Percentiles rank a stretch among this genome's conserved stretches.
These are phyloP conservation scores for Drosophila tanythrix DNA, from an alignment of 2,888 invertebrate species.

Conservation along the genomic window DNA sequence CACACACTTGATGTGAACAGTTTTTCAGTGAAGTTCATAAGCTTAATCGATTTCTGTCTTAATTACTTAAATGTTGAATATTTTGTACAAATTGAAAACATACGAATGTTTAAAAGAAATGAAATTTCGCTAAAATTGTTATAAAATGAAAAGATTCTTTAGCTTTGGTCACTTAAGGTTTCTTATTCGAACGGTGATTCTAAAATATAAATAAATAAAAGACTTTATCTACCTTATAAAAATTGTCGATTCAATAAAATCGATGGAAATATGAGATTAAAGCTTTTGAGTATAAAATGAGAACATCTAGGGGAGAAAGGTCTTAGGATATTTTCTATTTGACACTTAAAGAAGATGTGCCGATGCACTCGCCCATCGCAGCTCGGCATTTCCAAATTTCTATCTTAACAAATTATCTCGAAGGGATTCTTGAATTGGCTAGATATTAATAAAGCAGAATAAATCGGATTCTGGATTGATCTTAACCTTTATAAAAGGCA, in stretches of 20 bases:
- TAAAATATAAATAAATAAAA: not conserved
- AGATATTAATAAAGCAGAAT: not conserved
- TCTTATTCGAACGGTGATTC: not conserved
- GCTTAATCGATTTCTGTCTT: not conserved
- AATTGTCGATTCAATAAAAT: not conserved
- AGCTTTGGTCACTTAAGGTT: not conserved
- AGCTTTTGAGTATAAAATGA: no score
- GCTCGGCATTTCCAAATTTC: not conserved
- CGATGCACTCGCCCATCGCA: not conserved
- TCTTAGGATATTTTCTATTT: not conserved
- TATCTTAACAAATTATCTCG: not conserved
- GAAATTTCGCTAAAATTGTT: not conserved
- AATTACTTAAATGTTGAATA: not conserved
- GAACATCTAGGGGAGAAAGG: not conserved
- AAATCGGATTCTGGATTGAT: not conserved
- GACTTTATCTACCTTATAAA: not conserved
- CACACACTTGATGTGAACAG: not conserved
- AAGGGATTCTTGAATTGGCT: not conserved
- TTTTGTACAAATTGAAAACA: not conserved
- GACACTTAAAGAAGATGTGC: not conserved
- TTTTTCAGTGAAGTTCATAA: not conserved
- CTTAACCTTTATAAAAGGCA: not conserved
- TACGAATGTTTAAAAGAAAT: not conserved
- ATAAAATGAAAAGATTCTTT: not conserved
- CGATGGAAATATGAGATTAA: not conserved